Percentiles rank a stretch among this genome's conserved stretches.
Conservation (phyloP, 92 coral and sea anemone genomes). For the Blastomussa wellsi region DNA sequence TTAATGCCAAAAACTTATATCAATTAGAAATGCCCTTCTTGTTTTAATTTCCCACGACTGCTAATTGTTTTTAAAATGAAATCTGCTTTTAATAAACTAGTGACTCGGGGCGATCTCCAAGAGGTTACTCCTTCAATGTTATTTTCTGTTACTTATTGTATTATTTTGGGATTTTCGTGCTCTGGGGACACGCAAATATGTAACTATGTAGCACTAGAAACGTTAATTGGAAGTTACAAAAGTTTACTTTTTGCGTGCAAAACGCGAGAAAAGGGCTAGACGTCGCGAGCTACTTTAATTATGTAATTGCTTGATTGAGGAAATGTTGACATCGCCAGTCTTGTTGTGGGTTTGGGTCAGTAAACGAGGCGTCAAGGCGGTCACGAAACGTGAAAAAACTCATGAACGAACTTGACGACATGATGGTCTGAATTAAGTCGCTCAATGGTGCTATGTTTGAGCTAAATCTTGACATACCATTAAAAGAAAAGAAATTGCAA, state of each 20-base stretch:
- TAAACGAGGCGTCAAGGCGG: slow-evolving; percentile 15
- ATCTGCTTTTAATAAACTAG: not conserved
- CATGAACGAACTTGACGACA: slow-evolving; percentile 7
- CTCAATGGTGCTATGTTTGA: slow-evolving; percentile 4
- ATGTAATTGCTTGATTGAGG: not conserved
- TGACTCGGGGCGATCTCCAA: not conserved
- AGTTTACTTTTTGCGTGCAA: slow-evolving; percentile 7
- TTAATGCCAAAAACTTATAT: not conserved
- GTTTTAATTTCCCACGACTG: not conserved
- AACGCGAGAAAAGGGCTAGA: not conserved
- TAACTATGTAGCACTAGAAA: too few species aligned
- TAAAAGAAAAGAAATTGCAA: not conserved
- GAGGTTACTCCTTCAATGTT: not conserved
- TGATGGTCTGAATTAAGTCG: not conserved
- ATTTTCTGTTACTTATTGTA: not conserved
- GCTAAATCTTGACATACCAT: slow-evolving; percentile 13
- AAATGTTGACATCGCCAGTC: not conserved
- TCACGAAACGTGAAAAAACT: not conserved
- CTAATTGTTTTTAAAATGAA: not conserved
- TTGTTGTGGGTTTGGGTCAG: slow-evolving; percentile 17
- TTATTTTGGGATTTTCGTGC: not conserved
- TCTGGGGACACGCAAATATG: not conserved
- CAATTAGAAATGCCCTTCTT: not conserved
- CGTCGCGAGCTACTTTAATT: not conserved
- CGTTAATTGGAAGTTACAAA: not conserved